Evolutionary conservation across 2,888 invertebrate genomes (phyloP), one percentile per base, ranked within the genome.

Genomic region (Drosophila testacea): DNA sequence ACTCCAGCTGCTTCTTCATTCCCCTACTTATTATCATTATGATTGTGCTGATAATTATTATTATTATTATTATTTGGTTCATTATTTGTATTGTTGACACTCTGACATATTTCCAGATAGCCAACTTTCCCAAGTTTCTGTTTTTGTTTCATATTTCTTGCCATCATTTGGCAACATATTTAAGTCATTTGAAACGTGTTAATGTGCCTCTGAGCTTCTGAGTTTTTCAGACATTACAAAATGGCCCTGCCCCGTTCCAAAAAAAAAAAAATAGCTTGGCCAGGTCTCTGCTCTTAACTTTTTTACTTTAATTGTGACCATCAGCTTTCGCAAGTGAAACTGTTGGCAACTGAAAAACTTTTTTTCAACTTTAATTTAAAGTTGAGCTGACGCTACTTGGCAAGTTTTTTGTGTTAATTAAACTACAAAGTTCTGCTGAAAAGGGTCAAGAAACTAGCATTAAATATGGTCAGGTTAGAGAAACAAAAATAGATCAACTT

Each of bases 301-400:
- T 70, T 69, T 69, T 51, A 67, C 83, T 73, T 82, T 64, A 79
- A 83, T 77, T 79, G 69, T 60, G 69, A 52, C 60, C 57, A 52
- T 55, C 66, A 73, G 61, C 74, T 83, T 83, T 83, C 84, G 83
- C 83, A 86, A 86, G 79, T 86, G 87, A 83, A 86, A 85, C 67
- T 73, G 79, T 46, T 70, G 77, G 69, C 72, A 67, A 57, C 64
- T 54, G 38, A 48, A 69, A 68, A 56, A 73, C 55, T 65, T 55
- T 36, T 36, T 27, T 36, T 27, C 52, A 36, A 47, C 72, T 64
- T 65, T 38, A 61, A 54, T 48, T 57, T 54, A 38, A 36, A 55
- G 64, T 57, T 47, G 54, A 28, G 11, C n/a, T 42, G 54, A 63
- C 39, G 50, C 16, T 47, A 48, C 51, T 44, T 62, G 75, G 38